Conservation (phyloP, 2,797 vertebrate species). For the Manis javanica region DNA sequence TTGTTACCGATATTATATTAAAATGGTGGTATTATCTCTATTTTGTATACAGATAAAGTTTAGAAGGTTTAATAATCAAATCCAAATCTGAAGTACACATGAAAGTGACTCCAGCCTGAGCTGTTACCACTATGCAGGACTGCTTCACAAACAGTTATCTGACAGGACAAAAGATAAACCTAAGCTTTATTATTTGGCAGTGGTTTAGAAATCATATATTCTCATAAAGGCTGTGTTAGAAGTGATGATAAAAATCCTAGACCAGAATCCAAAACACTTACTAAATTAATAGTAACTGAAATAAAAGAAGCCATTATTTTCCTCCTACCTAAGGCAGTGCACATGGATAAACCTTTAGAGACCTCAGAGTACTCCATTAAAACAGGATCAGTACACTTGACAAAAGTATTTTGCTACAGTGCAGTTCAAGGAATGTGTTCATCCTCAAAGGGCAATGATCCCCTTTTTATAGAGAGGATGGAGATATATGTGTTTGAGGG, state of each 20-base stretch:
- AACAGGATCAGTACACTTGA: background rate
- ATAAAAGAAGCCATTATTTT: background rate
- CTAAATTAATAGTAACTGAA: background rate
- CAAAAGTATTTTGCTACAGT: background rate
- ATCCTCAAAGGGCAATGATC: background rate
- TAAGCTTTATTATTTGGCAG: background rate
- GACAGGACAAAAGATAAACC: background rate
- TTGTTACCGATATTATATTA: background rate
- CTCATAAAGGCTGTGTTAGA: background rate
- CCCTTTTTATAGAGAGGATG: background rate
- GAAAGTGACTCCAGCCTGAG: background rate
- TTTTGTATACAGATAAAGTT: background rate
- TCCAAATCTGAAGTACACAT: background rate
- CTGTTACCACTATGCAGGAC: background rate
- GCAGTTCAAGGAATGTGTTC: background rate
- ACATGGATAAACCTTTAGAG: background rate
- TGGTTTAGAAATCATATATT: background rate
- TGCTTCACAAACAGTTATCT: background rate
- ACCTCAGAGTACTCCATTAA: background rate
- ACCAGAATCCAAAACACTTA: background rate
- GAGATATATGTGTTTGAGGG: background rate
- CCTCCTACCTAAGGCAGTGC: background rate
- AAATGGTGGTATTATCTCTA: background rate
- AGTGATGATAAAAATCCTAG: slow-evolving; percentile 8
- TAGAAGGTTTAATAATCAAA: background rate